These are phyloP conservation scores for Zaprionus lachaisei DNA, from an alignment of 1,140 invertebrate species.

Conservation along the genomic window DNA sequence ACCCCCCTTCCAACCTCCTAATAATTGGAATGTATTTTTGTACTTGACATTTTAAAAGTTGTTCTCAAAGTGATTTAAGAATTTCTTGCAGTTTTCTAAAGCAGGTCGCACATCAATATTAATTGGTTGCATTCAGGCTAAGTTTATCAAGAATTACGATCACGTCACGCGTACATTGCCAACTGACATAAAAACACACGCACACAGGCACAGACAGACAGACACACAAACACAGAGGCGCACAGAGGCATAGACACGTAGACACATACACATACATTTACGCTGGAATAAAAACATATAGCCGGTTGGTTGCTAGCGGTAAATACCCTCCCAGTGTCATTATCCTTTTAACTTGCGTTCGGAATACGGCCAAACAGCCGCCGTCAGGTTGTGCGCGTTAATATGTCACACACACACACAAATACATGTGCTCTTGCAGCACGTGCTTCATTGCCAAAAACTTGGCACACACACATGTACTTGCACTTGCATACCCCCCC, in stretches of 20 bases:
- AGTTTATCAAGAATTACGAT: slow-evolving; percentile 46
- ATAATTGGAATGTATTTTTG: no score
- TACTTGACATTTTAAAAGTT: slow-evolving; percentile 4
- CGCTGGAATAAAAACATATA: no score
- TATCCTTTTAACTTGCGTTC: slow-evolving; percentile 76
- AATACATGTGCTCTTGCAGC: slow-evolving; percentile 41
- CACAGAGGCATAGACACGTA: slow-evolving; percentile 11
- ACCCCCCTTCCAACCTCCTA: no score
- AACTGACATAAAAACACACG: slow-evolving; percentile 40
- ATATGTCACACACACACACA: slow-evolving; percentile 52
- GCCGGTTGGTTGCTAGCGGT: slow-evolving; percentile 69
- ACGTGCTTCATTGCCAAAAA: slow-evolving; percentile 72
- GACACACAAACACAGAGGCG: slow-evolving; percentile 1
- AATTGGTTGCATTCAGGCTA: slow-evolving; percentile 43
- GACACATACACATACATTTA: no score
- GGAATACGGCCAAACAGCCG: slow-evolving; percentile 39
- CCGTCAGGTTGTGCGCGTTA: slow-evolving; percentile 59
- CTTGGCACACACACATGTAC: slow-evolving; percentile 22
- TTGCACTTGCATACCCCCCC: slow-evolving; percentile 34
- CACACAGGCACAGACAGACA: background rate
- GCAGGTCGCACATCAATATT: slow-evolving; percentile 41
- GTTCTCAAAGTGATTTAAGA: background rate
- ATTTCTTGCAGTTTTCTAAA: slow-evolving; percentile 14
- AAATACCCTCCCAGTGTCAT: slow-evolving; percentile 78
- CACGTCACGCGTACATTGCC: slow-evolving; percentile 37